phyloP scores from a whole-genome alignment of 2,888 invertebrate genomes.

The Hesperia comma region DNA sequence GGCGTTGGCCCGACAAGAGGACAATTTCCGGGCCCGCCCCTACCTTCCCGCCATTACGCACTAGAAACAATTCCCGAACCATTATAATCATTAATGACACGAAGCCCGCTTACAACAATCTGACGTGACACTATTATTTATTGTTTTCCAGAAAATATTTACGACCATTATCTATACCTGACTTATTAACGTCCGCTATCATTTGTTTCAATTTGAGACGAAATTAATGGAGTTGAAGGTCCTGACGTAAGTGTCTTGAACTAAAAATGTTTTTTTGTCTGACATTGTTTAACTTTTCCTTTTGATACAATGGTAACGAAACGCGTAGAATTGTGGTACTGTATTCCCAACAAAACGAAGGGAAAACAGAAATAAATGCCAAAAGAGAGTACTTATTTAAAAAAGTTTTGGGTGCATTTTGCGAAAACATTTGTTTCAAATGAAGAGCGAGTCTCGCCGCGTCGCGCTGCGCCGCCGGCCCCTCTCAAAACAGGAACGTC shows the following conservation, averaged over 20 bases:
- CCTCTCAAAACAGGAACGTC: slow-evolving; percentile 57
- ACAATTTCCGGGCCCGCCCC: slow-evolving; percentile 80
- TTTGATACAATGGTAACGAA: slow-evolving; percentile 14
- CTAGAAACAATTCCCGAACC: slow-evolving; percentile 75
- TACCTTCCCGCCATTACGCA: slow-evolving; percentile 72
- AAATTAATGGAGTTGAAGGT: neutral
- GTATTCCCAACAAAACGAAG: slow-evolving; percentile 53
- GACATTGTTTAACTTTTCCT: no score
- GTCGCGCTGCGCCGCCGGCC: slow-evolving; percentile 41
- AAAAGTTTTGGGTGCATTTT: slow-evolving; percentile 51
- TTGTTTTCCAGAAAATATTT: slow-evolving; percentile 44
- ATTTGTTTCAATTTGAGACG: slow-evolving; percentile 7
- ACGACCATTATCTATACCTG: slow-evolving; percentile 20
- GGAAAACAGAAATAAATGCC: slow-evolving; percentile 56
- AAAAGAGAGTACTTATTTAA: slow-evolving; percentile 56
- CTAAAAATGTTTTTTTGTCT: no score
- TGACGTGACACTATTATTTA: slow-evolving; percentile 50
- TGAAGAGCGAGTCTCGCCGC: slow-evolving; percentile 44
- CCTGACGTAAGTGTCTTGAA: no score
- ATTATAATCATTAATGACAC: slow-evolving; percentile 75
- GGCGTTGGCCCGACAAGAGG: slow-evolving; percentile 73
- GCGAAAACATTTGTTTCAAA: slow-evolving; percentile 69
- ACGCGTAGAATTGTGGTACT: slow-evolving; percentile 4
- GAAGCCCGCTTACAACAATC: slow-evolving; percentile 60
- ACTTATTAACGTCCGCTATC: slow-evolving; percentile 13